Evolutionary conservation across 2,888 invertebrate genomes (phyloP), one percentile per base, ranked within the genome.

Genomic region (Drosophila yooni): DNA sequence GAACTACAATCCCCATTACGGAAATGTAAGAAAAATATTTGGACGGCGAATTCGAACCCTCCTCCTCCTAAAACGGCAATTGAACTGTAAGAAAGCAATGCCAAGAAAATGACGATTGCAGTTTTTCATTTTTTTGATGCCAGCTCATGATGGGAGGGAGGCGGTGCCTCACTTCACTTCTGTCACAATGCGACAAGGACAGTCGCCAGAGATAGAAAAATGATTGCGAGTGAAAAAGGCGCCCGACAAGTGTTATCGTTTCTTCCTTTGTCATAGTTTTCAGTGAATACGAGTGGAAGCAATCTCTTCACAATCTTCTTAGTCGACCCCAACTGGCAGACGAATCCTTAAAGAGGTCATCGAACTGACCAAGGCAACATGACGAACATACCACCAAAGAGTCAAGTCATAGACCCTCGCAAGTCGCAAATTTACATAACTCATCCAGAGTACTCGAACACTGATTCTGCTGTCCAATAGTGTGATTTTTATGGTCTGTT

Each of bases 101-200:
- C 81, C 81, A 86, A 85, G 83, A 83, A 85, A 83, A 86, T 88
- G 83, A 86, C 83, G 81, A 83, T 69, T 83, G 76, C 82, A 84
- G 72, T 74, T 76, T 72, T 72, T 77, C 54, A 62, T 73, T 65
- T 54, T 60, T 64, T 59, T 57, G 34, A 53, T n/a, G 58, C 6
- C 33, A 64, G 38, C 31, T 57, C 48, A 36, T 15, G 36, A 15
- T 36, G 36, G 36, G 13, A 13, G 43, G 13, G 13, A 27, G 18
- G 33, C 43, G 67, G 56, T 48, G 67, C 34, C 60, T 63, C 61
- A 77, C 81, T 85, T 81, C 76, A 81, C 72, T 85, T n/a, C 56
- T 85, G 83, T 79, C 88, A 85, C 76, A 77, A 79, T 79, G 56
- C 56, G 88, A 74, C 76, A 76, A 69, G 79, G 71, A 79, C 73